Base-by-base conservation (phyloP, 1,140 invertebrate genomes). In the Calosoma granatense region DNA sequence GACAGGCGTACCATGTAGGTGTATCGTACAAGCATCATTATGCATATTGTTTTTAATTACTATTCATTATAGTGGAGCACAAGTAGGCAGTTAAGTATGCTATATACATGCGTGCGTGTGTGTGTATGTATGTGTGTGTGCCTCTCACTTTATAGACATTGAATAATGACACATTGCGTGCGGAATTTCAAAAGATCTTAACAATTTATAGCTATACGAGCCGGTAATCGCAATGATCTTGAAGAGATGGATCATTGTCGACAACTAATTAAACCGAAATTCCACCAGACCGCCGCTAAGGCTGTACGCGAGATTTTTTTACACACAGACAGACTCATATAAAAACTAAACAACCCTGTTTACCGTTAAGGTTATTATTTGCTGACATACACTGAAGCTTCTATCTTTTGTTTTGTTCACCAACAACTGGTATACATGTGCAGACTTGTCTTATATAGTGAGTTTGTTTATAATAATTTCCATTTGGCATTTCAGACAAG, bases 171-270 rank as follows among this genome's bases (percentile, higher is more conserved):
- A 47, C 41, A 47, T 47, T 47, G 15, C 41, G 41, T 4, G 15
- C 15, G 41, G 41, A 47, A 47, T 47, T 47, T 47, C 17, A 47
- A 47, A 17, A 47, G 41, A 47, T 47, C 26, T 12, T 17, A 47
- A 47, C 3, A 12, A 17, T 11, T 11, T 47, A 11, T 47, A 47
- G 9, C 15, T 9, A 9, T 11, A 17, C 41, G 6, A 17, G 17
- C 3, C 17, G 3, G 41, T 17, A 47, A 47, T 47, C 41, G 41
- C 41, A 11, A 47, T 47, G 41, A 47, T 47, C 41, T 47, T 47
- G 17, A 47, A 47, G 9, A 47, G 41, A 47, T 47, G 41, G 41
- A 47, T 47, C 41, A 47, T 47, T 47, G 41, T 47, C 15, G 41
- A 47, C 41, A 47, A 47, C 41, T 47, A 47, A 47, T 47, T 47